phyloP scores from a whole-genome alignment of 2,888 invertebrate genomes.

The Idaea dimidiata region DNA sequence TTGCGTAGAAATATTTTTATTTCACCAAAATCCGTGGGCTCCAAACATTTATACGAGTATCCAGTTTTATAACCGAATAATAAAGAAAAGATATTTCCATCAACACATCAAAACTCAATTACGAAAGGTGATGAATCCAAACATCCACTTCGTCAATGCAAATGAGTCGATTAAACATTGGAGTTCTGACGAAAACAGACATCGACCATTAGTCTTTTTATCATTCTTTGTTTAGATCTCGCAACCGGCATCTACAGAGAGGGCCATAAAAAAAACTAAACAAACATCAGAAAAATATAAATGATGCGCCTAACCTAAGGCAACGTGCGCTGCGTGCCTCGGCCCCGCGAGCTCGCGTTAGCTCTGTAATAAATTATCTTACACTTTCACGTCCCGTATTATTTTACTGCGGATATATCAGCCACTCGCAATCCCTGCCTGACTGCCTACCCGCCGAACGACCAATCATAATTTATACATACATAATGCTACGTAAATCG shows the following conservation, averaged over 20 bases:
- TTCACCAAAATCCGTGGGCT: constrained; percentile 17
- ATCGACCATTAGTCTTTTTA: constrained; percentile 70
- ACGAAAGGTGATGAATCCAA: constrained; percentile 61
- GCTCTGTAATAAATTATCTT: constrained; percentile 72
- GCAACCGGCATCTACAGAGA: constrained; percentile 62
- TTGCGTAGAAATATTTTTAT: constrained; percentile 12
- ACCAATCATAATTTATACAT: constrained; percentile 66
- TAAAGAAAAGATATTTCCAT: constrained; percentile 52
- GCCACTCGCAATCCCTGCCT: constrained; percentile 59
- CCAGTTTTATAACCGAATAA: constrained; percentile 49
- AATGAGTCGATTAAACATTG: constrained; percentile 74
- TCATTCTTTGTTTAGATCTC: constrained; percentile 74
- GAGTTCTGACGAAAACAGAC: constrained; percentile 68
- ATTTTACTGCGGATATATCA: constrained; percentile 73
- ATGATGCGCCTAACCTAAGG: constrained; percentile 75
- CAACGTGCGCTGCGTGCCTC: constrained; percentile 62
- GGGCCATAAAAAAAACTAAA: constrained; percentile 66
- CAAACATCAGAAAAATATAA: constrained; percentile 78
- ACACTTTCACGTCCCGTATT: constrained; percentile 68
- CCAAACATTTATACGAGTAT: constrained; percentile 46
- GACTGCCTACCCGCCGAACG: constrained; percentile 58
- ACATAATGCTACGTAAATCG: constrained; percentile 60
- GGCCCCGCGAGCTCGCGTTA: constrained; percentile 59
- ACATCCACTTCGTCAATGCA: constrained; percentile 58
- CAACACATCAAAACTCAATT: constrained; percentile 60